Evolutionary conservation across 1,140 invertebrate genomes (phyloP).

Genomic region (Sycophaga agraensis): DNA sequence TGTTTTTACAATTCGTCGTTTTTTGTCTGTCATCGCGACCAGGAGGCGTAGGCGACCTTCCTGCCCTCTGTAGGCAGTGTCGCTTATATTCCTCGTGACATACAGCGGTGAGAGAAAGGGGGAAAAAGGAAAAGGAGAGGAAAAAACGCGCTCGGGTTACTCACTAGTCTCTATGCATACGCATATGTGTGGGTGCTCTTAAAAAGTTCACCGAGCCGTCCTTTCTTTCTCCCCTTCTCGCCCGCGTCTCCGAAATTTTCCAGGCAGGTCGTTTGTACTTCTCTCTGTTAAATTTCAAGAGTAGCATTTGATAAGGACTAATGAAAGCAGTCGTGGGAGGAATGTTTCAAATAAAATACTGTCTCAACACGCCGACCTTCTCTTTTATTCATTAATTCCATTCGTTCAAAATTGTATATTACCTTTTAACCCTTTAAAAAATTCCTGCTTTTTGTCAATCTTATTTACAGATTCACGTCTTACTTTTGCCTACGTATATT

Average conservation of each 20-base stretch:
- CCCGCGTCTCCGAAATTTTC: constrained; percentile 15
- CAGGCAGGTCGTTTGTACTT: not conserved
- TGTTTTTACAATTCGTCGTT: constrained; percentile 13
- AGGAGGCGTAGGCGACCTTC: not conserved
- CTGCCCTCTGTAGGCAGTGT: not conserved
- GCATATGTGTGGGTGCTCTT: not conserved
- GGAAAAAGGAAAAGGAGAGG: not conserved
- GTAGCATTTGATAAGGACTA: constrained; percentile 17
- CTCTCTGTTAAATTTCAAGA: constrained; percentile 5
- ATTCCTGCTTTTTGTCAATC: no score
- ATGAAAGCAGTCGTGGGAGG: not conserved
- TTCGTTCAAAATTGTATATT: not conserved
- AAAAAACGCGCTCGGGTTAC: constrained; percentile 14
- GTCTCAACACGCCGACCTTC: not conserved
- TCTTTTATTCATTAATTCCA: not conserved
- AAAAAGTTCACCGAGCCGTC: not conserved
- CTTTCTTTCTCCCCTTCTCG: not conserved
- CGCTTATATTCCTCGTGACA: constrained; percentile 7
- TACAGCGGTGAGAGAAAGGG: constrained; percentile 7
- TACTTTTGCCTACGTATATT: no score
- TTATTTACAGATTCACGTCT: no score
- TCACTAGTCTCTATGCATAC: not conserved
- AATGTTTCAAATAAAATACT: not conserved
- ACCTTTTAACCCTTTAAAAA: no score
- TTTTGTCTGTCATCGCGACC: constrained; percentile 12